Evolutionary conservation across 2,888 invertebrate genomes (phyloP).

Genomic region (Drosophila cracens): DNA sequence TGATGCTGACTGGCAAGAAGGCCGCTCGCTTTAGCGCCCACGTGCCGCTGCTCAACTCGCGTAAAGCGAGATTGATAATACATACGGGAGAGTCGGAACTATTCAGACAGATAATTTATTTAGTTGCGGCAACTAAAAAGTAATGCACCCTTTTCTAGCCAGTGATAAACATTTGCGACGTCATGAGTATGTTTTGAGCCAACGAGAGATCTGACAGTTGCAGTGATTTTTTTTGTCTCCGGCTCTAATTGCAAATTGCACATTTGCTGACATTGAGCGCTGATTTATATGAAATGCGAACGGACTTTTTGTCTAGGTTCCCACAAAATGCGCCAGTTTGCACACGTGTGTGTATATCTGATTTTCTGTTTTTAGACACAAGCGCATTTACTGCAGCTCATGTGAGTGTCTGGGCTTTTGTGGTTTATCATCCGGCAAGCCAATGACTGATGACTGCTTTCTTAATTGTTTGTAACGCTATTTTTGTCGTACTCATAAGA

Average conservation of each 20-base stretch:
- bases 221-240: conserved; percentile 72
- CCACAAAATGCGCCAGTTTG: conserved; percentile 43
- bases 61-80: conserved; percentile 4
- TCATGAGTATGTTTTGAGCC: conserved; percentile 35
- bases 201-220: conserved; percentile 32
- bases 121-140: conserved; percentile 48
- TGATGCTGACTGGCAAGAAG: conserved; percentile 25
- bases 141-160: conserved; percentile 38
- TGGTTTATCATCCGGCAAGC: conserved; percentile 37
- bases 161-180: conserved; percentile 31
- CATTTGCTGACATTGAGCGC: conserved; percentile 69
- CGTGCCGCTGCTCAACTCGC: conserved; percentile 56
- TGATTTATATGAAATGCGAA: conserved; percentile 71
- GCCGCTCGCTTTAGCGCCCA: conserved; percentile 52
- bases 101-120: conserved; percentile 65
- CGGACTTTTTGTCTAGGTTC: conserved; percentile 50
- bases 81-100: conserved; percentile 20
- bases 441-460: conserved; percentile 62
- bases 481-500: conserved; percentile 27
- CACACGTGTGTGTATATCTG: background rate
- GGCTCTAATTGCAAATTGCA: conserved; percentile 75
- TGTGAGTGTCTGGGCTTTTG: conserved; percentile 6
- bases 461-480: conserved; percentile 56
- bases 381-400: background rate
- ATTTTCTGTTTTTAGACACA: conserved; percentile 5